Conservation (phyloP, 2,888 invertebrate genomes). For the Leucoma salicis region DNA sequence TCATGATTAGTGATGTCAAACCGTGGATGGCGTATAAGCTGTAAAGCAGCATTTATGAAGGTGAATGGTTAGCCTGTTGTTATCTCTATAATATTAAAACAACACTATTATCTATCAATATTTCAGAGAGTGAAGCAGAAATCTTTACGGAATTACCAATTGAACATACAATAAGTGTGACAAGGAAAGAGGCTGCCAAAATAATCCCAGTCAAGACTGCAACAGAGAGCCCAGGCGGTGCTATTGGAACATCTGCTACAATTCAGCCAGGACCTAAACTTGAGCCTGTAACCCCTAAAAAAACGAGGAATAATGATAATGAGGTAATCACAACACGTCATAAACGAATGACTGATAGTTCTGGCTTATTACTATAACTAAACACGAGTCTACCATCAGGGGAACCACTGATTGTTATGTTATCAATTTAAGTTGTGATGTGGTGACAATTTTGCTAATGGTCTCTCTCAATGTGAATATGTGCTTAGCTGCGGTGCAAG, state of each 20-base stretch:
- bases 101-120: too few relatives aligned
- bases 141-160: constrained; percentile 45
- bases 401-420: too few relatives aligned
- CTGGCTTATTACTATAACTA: too few relatives aligned
- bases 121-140: constrained; percentile 55
- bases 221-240: constrained; percentile 23
- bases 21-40: background rate
- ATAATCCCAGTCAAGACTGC: constrained; percentile 1
- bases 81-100: too few relatives aligned
- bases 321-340: constrained; percentile 33
- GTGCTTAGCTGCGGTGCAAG: too few relatives aligned
- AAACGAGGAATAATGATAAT: constrained; percentile 11
- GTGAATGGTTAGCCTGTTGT: too few relatives aligned
- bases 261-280: too few relatives aligned
- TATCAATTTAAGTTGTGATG: too few relatives aligned
- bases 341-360: too few relatives aligned
- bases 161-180: constrained; percentile 44
- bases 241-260: constrained; percentile 18
- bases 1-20: background rate
- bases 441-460: too few relatives aligned
- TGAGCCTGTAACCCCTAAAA: constrained; percentile 4
- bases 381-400: too few relatives aligned
- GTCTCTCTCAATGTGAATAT: too few relatives aligned
- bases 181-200: constrained; percentile 27
- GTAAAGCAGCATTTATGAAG: background rate